These are phyloP conservation scores for Germaria angustata DNA, from an alignment of 2,888 invertebrate genomes.

Conservation along the genomic window DNA sequence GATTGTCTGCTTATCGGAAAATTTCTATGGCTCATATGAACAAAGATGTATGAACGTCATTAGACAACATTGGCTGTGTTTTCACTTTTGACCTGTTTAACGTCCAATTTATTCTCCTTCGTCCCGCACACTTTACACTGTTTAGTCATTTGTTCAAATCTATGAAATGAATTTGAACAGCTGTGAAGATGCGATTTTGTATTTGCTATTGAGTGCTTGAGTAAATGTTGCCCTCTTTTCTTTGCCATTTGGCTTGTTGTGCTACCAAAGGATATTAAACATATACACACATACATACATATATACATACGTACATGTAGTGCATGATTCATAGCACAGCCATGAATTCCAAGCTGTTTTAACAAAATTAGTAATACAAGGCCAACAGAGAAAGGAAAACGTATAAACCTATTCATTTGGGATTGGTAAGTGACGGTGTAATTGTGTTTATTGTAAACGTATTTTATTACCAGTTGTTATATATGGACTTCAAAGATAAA, in stretches of 20 bases:
- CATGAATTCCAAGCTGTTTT: conserved; percentile 52
- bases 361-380: neutral
- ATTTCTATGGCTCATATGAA: neutral
- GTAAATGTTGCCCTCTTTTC: conserved; percentile 3
- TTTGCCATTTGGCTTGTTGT: conserved; percentile 42
- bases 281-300: too few species aligned
- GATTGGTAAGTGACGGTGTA: conserved; percentile 63
- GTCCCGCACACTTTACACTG: neutral
- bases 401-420: conserved; percentile 34
- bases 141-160: neutral
- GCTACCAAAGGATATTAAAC: conserved; percentile 51
- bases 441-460: conserved; percentile 59
- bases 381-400: neutral
- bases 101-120: conserved; percentile 42
- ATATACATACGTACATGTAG: too few species aligned
- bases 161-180: neutral
- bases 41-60: neutral
- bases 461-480: conserved; percentile 52
- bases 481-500: conserved; percentile 49
- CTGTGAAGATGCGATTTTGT: neutral
- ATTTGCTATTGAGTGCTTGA: neutral
- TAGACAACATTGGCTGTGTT: conserved; percentile 46
- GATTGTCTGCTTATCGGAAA: conserved; percentile 31
- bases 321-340: conserved; percentile 54
- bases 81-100: conserved; percentile 61